Evolutionary conservation across 2,797 vertebrate genomes (phyloP), one percentile per base, ranked within the genome.

Genomic region (Chelon labrosus): DNA sequence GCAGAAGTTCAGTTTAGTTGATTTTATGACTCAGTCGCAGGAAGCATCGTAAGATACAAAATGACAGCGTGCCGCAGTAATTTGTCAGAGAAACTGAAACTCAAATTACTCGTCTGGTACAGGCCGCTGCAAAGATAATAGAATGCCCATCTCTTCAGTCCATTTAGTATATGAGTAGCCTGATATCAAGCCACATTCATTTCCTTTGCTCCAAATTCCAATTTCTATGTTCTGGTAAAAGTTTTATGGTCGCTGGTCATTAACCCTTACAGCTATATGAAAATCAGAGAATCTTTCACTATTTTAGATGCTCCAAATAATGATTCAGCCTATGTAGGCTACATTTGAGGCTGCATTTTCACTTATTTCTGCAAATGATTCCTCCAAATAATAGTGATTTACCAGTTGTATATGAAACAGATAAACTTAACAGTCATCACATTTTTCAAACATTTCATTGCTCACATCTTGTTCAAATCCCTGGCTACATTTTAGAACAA

Each of bases 61-160:
- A 75, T 68, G 52, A 66, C 39, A 51, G 62, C 4, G 38, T 19
- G 1, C 13, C 20, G 19, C 51, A 38, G 31, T 73, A 55, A 73
- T 73, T 69, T 70, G 38, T 70, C 76, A 52, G 42, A 80, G 70
- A 11, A 65, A 39, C 38, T 49, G 56, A 71, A 79, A 64, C 56
- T 51, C 12, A 57, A 73, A 80, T 76, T 65, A 54, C n/a, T 42
- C 2, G 1, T 71, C 51, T 58, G 47, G 3, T 56, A 11, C 49
- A 58, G 17, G 66, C 51, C 53, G 62, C 59, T 76, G 62, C 58
- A 51, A 67, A 67, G 51, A 70, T 73, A 63, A 71, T 10, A 70
- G 14, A 68, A 46, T 16, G 54, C 49, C 8, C 31, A 20, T 70
- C 27, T 68, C 11, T 42, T 72, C 38, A 37, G 49, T 65, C 70